phyloP scores from a whole-genome alignment of 2,888 invertebrate species.

The Xestia c-nigrum region DNA sequence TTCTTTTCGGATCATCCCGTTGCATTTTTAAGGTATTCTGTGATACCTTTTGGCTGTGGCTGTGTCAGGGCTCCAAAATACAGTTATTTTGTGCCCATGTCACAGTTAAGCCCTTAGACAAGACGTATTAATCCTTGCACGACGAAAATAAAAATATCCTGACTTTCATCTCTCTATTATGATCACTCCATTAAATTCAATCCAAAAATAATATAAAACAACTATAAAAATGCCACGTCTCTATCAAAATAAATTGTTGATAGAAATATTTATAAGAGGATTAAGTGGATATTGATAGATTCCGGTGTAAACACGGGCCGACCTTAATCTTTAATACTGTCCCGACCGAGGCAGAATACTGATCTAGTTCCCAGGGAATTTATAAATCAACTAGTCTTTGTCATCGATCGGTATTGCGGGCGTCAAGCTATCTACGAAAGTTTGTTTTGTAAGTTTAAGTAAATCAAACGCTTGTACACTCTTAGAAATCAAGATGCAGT shows the following conservation, averaged over 20 bases:
- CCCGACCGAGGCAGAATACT: slow-evolving; percentile 13
- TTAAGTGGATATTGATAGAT: slow-evolving; percentile 55
- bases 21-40: neutral
- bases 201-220: slow-evolving; percentile 44
- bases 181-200: slow-evolving; percentile 26
- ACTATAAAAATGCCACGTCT: slow-evolving; percentile 22
- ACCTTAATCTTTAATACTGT: slow-evolving; percentile 41
- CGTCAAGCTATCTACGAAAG: slow-evolving; percentile 10
- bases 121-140: neutral
- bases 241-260: slow-evolving; percentile 55
- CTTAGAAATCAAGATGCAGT: neutral
- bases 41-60: neutral
- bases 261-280: slow-evolving; percentile 58
- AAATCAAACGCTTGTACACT: neutral
- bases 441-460: neutral
- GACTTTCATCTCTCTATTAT: neutral
- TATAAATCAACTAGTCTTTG: slow-evolving; percentile 21
- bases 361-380: slow-evolving; percentile 43
- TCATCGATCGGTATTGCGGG: neutral
- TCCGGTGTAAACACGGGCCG: slow-evolving; percentile 30
- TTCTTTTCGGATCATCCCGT: neutral
- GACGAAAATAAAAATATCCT: neutral
- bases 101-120: neutral
- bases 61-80: neutral
- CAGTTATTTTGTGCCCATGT: neutral